Conservation (phyloP, 2,888 invertebrate genomes). For the Prostheceraeus crozeri region DNA sequence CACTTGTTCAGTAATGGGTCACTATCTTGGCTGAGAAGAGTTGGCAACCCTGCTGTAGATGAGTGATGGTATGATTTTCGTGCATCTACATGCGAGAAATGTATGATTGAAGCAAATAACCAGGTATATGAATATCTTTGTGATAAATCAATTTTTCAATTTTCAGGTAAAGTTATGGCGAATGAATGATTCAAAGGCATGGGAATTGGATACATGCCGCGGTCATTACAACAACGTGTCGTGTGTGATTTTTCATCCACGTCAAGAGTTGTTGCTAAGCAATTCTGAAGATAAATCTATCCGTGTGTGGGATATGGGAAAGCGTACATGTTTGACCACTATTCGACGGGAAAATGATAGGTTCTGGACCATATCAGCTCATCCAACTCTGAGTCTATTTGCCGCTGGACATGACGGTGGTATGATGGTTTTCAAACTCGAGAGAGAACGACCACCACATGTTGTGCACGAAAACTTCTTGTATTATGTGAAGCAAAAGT, state of each 20-base stretch:
- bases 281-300: slow-evolving; percentile 97
- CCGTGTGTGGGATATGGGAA: slow-evolving; percentile 88
- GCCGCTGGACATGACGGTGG: slow-evolving; percentile 97
- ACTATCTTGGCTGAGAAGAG: too few species aligned
- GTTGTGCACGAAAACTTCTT: slow-evolving; percentile 71
- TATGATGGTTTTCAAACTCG: slow-evolving; percentile 81
- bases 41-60: too few species aligned
- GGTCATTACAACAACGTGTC: slow-evolving; percentile 99
- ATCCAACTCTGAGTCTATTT: slow-evolving; percentile 87
- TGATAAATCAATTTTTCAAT: too few species aligned
- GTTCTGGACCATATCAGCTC: slow-evolving; percentile 91
- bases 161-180: too few species aligned
- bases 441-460: slow-evolving; percentile 85
- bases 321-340: slow-evolving; percentile 56
- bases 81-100: too few species aligned
- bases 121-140: too few species aligned
- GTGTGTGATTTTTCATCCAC: slow-evolving; percentile 89
- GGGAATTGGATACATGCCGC: slow-evolving; percentile 98
- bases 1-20: too few species aligned
- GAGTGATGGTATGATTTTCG: too few species aligned
- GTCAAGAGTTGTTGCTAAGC: slow-evolving; percentile 87
- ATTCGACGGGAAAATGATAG: slow-evolving; percentile 82
- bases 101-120: too few species aligned
- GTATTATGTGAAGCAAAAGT: slow-evolving; percentile 90
- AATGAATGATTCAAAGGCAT: slow-evolving; percentile 71